Conservation (phyloP, 2,888 invertebrate genomes). For the Drosophila trichaetosa region DNA sequence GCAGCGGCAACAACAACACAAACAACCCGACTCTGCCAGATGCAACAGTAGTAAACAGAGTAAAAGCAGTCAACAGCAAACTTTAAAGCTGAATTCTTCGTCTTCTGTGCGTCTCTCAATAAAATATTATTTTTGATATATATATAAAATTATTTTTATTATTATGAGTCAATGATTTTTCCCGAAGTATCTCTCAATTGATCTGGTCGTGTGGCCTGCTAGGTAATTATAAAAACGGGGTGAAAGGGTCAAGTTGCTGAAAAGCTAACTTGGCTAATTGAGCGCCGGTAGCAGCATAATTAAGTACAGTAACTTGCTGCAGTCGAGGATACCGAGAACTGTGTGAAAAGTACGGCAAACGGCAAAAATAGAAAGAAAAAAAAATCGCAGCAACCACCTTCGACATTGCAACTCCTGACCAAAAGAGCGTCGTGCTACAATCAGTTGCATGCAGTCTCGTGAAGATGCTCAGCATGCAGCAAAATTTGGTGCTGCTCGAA, state of each 20-base stretch:
- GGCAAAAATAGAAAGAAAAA: slow-evolving; percentile 20
- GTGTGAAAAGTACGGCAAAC: slow-evolving; percentile 42
- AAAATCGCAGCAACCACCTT: slow-evolving; percentile 12
- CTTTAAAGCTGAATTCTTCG: slow-evolving; percentile 9
- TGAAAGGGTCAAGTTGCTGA: slow-evolving; percentile 2
- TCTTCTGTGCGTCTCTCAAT: background rate
- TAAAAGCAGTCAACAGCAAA: slow-evolving; percentile 11
- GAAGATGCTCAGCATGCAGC: background rate
- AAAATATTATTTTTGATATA: too few species aligned
- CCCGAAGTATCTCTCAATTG: slow-evolving; percentile 1
- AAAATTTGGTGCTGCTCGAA: slow-evolving; percentile 13
- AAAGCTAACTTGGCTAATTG: slow-evolving; percentile 43
- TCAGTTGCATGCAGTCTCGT: slow-evolving; percentile 28
- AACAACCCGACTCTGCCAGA: slow-evolving; percentile 31
- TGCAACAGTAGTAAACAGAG: slow-evolving; percentile 44
- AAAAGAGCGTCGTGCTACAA: slow-evolving; percentile 44
- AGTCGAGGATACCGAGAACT: slow-evolving; percentile 9
- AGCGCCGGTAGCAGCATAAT: slow-evolving; percentile 44
- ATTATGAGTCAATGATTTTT: background rate
- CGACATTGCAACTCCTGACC: slow-evolving; percentile 41
- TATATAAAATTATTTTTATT: background rate
- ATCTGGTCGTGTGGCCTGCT: background rate
- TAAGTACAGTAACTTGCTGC: slow-evolving; percentile 64
- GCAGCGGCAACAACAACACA: slow-evolving; percentile 24
- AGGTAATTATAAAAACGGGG: slow-evolving; percentile 4